Conservation (phyloP, 1,140 invertebrate genomes). For the Latrodectus geometricus region DNA sequence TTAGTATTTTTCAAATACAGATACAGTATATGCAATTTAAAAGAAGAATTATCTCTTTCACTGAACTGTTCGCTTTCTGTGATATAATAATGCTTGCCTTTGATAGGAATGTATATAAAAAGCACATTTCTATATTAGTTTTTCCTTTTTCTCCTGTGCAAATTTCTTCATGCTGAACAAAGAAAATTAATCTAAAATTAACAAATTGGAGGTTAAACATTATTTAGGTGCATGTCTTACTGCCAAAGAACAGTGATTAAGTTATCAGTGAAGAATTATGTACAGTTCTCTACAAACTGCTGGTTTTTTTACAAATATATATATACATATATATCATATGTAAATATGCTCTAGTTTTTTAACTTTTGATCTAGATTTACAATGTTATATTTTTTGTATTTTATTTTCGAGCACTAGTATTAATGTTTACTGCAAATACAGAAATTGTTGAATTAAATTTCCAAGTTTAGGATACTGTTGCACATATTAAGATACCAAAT, state of each 20-base stretch:
- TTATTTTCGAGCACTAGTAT: conserved; percentile 58
- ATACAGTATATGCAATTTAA: too few relatives aligned
- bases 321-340: conserved; percentile 57
- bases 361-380: conserved; percentile 60
- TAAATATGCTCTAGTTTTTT: conserved; percentile 61
- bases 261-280: conserved; percentile 14
- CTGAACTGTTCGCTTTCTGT: background rate
- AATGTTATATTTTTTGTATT: conserved; percentile 62
- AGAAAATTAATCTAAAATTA: background rate
- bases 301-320: conserved; percentile 52
- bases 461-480: too few relatives aligned
- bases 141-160: background rate
- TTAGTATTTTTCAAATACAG: background rate
- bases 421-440: conserved; percentile 6
- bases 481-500: background rate
- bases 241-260: conserved; percentile 2
- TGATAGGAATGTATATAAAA: background rate
- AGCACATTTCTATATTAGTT: background rate
- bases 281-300: conserved; percentile 42
- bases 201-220: background rate
- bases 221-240: conserved; percentile 13
- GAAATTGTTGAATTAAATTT: background rate
- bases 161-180: background rate
- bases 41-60: background rate
- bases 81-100: background rate